Conservation (phyloP, 2,888 invertebrate genomes). For the Mantis religiosa region DNA sequence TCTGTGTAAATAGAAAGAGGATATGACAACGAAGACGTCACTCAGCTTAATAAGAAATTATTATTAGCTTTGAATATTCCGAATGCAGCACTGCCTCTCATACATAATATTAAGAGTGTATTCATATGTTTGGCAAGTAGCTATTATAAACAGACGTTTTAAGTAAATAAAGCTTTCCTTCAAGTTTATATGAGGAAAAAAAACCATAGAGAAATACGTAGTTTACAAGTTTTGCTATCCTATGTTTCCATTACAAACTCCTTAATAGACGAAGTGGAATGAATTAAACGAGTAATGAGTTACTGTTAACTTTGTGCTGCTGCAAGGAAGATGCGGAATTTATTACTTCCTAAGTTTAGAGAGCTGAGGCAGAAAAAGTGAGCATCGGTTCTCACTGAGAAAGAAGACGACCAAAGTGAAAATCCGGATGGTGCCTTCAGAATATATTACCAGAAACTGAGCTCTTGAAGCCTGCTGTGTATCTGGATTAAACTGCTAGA, state of each 20-base stretch:
- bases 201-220: neutral
- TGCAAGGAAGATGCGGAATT: neutral
- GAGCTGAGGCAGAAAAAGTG: no score
- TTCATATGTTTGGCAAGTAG: no score
- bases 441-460: neutral
- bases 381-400: neutral
- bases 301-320: neutral
- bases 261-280: neutral
- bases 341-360: neutral
- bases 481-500: neutral
- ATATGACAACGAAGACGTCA: no score
- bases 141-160: no score
- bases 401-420: no score
- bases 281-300: neutral
- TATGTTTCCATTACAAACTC: neutral
- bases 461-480: neutral
- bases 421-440: neutral
- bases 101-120: no score
- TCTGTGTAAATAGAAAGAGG: no score
- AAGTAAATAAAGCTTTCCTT: neutral
- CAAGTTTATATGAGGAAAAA: no score
- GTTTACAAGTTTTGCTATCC: neutral
- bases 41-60: no score
- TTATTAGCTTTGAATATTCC: no score
- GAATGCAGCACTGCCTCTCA: no score